Evolutionary conservation across 2,797 vertebrate species (phyloP).

Genomic region (Melanotaenia parkinsoni): DNA sequence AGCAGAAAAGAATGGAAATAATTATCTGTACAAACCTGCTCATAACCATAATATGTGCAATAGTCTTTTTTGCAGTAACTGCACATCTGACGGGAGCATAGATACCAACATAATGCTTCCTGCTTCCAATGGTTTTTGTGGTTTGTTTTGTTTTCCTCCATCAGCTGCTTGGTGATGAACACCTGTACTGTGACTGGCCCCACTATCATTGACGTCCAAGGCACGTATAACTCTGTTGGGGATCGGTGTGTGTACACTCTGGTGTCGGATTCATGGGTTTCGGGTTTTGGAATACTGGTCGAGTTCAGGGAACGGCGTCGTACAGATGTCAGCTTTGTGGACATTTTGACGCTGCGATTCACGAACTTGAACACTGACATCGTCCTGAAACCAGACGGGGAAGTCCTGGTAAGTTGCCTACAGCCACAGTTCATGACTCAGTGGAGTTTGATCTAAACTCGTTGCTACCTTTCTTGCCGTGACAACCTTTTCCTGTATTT

Average conservation of each 20-base stretch:
- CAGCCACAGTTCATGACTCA: too few relatives aligned
- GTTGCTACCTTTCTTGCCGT: too few relatives aligned
- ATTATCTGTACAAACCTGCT: too few relatives aligned
- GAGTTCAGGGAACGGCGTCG: neutral
- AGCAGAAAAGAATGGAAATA: too few relatives aligned
- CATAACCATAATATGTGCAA: too few relatives aligned
- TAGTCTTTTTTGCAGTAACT: too few relatives aligned
- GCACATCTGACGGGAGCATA: too few relatives aligned
- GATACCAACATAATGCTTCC: too few relatives aligned
- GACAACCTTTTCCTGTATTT: too few relatives aligned
- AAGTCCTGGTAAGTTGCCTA: neutral
- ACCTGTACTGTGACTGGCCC: constrained; percentile 12
- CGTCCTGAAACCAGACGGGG: neutral
- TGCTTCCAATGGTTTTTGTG: neutral
- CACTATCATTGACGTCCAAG: neutral
- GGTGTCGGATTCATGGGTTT: neutral
- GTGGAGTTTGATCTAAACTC: neutral
- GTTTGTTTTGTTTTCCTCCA: neutral
- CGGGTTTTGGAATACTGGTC: fast-evolving
- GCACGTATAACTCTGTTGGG: neutral
- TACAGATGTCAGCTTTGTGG: neutral
- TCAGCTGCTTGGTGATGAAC: neutral
- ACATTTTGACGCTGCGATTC: neutral
- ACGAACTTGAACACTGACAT: neutral
- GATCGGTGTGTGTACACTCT: constrained; percentile 4